Evolutionary conservation across 2,888 invertebrate species (phyloP).

Genomic region (Galeruca laticollis): DNA sequence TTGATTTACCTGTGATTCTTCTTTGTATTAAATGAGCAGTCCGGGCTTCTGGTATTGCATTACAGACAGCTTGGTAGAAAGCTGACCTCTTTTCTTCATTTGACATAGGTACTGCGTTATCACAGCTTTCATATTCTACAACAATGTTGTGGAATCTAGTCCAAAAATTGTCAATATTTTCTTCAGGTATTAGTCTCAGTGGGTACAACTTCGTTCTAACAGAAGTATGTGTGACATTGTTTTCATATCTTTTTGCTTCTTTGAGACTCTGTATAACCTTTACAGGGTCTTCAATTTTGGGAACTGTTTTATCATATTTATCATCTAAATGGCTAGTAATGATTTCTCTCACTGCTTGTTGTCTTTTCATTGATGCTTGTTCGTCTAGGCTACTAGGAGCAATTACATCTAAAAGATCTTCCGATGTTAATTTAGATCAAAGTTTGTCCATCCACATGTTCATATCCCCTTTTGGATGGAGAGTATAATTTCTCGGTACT

Average conservation of each 20-base stretch:
- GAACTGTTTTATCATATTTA: constrained; percentile 20
- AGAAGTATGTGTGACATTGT: constrained; percentile 17
- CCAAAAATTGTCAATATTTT: constrained; percentile 13
- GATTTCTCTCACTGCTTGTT: constrained; percentile 28
- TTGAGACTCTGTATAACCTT: constrained; percentile 19
- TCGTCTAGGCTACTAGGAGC: constrained; percentile 9
- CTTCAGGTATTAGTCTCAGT: constrained; percentile 15
- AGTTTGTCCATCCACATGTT: constrained; percentile 19
- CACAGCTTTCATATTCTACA: constrained; percentile 31
- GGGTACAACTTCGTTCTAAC: constrained; percentile 22
- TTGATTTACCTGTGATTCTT: constrained; percentile 13
- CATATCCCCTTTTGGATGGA: neutral
- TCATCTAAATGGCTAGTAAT: constrained; percentile 24
- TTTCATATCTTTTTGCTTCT: constrained; percentile 23
- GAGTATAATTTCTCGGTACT: constrained; percentile 15
- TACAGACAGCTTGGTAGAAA: constrained; percentile 25
- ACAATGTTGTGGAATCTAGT: constrained; percentile 31
- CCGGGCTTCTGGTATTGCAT: constrained; percentile 12
- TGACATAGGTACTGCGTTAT: constrained; percentile 26
- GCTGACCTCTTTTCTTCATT: constrained; percentile 31
- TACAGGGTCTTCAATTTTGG: constrained; percentile 17
- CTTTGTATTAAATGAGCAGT: constrained; percentile 8
- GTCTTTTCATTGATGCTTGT: neutral
- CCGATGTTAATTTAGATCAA: constrained; percentile 12
- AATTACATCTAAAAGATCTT: constrained; percentile 21